Evolutionary conservation across 2,888 invertebrate species (phyloP), one percentile per base, ranked within the genome.

Genomic region (Epinotia nisella): DNA sequence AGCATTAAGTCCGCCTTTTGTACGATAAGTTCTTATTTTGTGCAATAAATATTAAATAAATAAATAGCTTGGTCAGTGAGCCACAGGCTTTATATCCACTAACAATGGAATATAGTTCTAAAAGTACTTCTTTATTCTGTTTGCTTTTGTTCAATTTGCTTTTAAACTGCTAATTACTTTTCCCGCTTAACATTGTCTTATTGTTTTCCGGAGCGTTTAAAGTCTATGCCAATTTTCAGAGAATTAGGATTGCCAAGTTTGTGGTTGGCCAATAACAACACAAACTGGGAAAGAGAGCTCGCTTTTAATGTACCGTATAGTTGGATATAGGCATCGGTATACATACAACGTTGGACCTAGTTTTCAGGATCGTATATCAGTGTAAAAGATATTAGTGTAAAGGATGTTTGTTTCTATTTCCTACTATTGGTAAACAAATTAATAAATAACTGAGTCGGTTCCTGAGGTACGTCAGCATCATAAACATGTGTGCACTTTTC

Each of bases 121-220:
- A 29, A 62, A 61, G 53, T 45, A 64, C 49, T 21, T 17, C 35
- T 70, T 70, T 70, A 68, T 70, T 70, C 55, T 70, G 62, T 58
- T 58, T n/a, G n/a, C n/a, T n/a, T n/a, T 29, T 41, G 66, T 64
- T 49, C 67, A 49, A 56, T 58, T 67, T 56, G 55, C 51, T 66
- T 55, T 66, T 66, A 41, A 56, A 56, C 60, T 55, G 41, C 67
- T 58, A 62, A 62, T 62, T 62, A 62, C 49, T 45, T 62, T 62
- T n/a, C 29, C 58, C 29, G 29, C 58, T 58, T 24, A 24, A 49
- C 61, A 19, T 24, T 24, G 13, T 35, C 61, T 21, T 49, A 24
- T 62, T 62, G 61, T 62, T 62, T 29, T 49, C 19, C 61, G 45
- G 45, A 21, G 15, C 45, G 24, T n/a, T 58, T 58, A 17, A 62